These are phyloP conservation scores for Gortyna flavago DNA, from an alignment of 2,888 invertebrate species.

Conservation along the genomic window DNA sequence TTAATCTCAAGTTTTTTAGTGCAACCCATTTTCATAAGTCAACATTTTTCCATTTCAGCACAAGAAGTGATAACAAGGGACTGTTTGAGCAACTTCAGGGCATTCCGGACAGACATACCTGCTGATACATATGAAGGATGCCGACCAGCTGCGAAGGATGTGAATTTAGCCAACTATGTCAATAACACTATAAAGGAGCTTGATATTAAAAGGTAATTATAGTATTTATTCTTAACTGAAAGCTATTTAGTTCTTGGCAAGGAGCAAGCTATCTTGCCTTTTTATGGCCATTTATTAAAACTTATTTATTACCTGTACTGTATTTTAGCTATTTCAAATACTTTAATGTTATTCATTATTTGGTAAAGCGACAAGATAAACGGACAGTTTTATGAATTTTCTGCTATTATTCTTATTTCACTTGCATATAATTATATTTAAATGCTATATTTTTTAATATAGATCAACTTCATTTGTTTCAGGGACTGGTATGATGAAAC, in stretches of 20 bases:
- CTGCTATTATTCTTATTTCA: neutral
- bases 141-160: conserved; percentile 94
- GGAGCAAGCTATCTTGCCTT: neutral
- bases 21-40: neutral
- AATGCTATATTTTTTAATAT: neutral
- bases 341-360: neutral
- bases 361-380: neutral
- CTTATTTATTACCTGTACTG: too few relatives aligned
- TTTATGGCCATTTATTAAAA: neutral
- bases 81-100: conserved; percentile 94
- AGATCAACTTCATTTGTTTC: conserved; percentile 73
- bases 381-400: neutral
- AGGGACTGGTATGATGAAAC: conserved; percentile 95
- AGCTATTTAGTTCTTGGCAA: neutral
- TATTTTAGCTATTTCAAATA: too few relatives aligned
- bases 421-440: neutral
- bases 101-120: conserved; percentile 95
- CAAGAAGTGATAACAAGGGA: conserved; percentile 95
- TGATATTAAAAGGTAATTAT: conserved; percentile 93
- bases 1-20: neutral
- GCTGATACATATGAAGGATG: conserved; percentile 98
- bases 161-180: conserved; percentile 95
- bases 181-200: conserved; percentile 96
- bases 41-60: conserved; percentile 86
- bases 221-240: neutral